These are phyloP conservation scores for Rhogogaster chlorosoma DNA, from an alignment of 2,888 invertebrate species.

Conservation along the genomic window DNA sequence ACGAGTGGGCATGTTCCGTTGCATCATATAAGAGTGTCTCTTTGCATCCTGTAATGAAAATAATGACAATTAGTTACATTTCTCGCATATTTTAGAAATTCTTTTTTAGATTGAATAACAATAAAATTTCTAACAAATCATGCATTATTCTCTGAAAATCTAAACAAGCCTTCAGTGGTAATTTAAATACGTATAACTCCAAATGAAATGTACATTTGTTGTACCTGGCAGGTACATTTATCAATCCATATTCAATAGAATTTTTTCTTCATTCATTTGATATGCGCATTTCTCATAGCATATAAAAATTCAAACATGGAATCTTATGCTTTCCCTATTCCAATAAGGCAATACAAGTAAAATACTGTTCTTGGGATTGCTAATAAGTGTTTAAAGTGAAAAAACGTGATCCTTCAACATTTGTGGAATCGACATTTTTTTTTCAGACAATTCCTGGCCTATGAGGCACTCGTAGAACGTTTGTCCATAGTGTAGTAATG, in stretches of 20 bases:
- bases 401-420: not conserved
- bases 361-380: not conserved
- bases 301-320: not conserved
- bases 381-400: conserved; percentile 10
- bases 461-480: conserved; percentile 22
- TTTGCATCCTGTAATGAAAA: not conserved
- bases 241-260: not conserved
- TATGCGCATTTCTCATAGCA: not conserved
- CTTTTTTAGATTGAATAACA: not conserved
- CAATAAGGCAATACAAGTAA: not conserved
- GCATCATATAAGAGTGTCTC: conserved; percentile 1
- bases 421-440: conserved; percentile 7
- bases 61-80: not conserved
- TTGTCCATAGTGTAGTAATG: conserved; percentile 37
- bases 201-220: not conserved
- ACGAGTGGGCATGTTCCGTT: conserved; percentile 1
- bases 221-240: not conserved
- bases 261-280: not conserved
- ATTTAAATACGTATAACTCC: not conserved
- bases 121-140: not conserved
- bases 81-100: not conserved
- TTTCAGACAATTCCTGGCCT: not conserved
- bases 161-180: not conserved
- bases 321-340: not conserved
- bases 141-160: not conserved